Conservation (phyloP, 2,113 vertebrate genomes). For the Poecile atricapillus region DNA sequence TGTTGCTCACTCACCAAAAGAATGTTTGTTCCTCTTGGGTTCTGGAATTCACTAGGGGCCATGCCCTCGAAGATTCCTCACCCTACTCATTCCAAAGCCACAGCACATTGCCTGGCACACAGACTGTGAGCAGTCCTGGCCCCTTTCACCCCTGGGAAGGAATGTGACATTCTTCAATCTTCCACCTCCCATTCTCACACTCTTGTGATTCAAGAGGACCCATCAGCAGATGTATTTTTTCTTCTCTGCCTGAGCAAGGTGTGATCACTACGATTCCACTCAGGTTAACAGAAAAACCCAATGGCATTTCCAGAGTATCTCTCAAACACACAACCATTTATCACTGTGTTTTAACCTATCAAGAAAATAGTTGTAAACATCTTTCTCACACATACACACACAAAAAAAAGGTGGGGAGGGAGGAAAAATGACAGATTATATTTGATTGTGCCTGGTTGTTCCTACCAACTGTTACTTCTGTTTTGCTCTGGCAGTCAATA, state of each 20-base stretch:
- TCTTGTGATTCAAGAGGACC: not conserved
- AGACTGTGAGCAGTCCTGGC: not conserved
- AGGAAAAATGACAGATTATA: not conserved
- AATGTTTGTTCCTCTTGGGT: not conserved
- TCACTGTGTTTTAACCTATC: not conserved
- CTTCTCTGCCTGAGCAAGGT: not conserved
- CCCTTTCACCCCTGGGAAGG: not conserved
- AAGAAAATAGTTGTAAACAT: not conserved
- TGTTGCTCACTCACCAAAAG: not conserved
- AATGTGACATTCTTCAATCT: not conserved
- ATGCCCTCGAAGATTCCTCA: not conserved
- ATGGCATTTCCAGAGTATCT: not conserved
- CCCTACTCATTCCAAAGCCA: not conserved
- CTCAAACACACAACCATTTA: not conserved
- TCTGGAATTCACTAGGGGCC: not conserved
- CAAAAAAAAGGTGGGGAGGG: accelerated
- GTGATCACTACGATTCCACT: accelerated
- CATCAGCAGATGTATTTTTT: not conserved
- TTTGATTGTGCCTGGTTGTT: not conserved
- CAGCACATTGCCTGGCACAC: accelerated
- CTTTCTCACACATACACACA: not conserved
- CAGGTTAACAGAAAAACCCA: not conserved
- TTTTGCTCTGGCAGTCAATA: not conserved
- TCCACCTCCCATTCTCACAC: not conserved
- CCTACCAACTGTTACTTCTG: not conserved